phyloP scores from a whole-genome alignment of 2,888 invertebrate genomes.

The Zygaena filipendulae region DNA sequence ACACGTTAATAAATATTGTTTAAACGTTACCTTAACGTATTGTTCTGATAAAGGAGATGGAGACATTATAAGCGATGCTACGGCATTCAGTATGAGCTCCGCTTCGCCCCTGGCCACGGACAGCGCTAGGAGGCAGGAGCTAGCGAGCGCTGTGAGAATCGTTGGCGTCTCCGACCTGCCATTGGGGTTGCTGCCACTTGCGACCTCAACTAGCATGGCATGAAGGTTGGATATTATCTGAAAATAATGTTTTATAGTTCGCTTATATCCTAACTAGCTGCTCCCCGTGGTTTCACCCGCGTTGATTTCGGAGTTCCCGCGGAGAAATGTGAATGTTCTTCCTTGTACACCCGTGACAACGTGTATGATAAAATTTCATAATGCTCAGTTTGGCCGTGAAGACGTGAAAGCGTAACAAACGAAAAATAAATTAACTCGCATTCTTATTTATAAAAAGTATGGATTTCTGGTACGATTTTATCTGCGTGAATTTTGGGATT shows the following conservation, averaged over 20 bases:
- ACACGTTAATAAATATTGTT: no score
- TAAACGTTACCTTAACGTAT: conserved; percentile 82
- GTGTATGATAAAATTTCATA: no score
- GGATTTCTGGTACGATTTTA: no score
- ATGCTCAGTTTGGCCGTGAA: no score
- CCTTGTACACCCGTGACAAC: neutral
- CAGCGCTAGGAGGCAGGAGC: conserved; percentile 90
- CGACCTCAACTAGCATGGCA: conserved; percentile 83
- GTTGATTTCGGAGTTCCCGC: no score
- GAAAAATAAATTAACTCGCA: no score
- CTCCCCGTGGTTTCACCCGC: no score
- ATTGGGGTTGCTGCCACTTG: conserved; percentile 68
- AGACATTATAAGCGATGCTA: conserved; percentile 89
- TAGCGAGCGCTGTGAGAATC: conserved; percentile 86
- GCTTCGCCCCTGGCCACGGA: conserved; percentile 95
- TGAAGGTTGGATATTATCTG: conserved; percentile 83
- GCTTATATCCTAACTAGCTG: no score
- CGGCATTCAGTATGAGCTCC: conserved; percentile 87
- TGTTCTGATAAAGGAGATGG: conserved; percentile 80
- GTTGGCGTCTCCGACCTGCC: conserved; percentile 63
- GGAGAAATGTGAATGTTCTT: neutral
- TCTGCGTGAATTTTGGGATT: no score
- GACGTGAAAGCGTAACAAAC: no score
- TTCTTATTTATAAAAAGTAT: no score
- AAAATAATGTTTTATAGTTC: no score